A percentile compares a stretch with the other conserved stretches of the same genome.
phyloP scores from a whole-genome alignment of 1,140 invertebrate genomes.

The Drosophila kurseongensis region DNA sequence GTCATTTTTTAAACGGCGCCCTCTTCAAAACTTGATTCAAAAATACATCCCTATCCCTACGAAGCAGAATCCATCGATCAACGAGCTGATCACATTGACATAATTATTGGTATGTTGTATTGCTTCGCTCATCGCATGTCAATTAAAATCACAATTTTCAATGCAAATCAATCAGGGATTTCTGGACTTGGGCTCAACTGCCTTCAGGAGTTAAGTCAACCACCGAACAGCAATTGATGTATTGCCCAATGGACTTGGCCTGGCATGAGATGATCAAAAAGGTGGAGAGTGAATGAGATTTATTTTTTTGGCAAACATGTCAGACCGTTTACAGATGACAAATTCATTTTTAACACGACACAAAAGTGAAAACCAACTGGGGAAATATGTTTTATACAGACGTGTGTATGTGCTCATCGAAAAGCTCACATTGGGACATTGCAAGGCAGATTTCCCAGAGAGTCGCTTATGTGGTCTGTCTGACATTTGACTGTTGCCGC shows the following conservation, averaged over 20 bases:
- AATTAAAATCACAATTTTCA: conserved; percentile 67
- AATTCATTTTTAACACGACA: conserved; percentile 83
- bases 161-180: conserved; percentile 82
- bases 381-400: conserved; percentile 24
- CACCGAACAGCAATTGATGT: conserved; percentile 68
- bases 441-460: conserved; percentile 60
- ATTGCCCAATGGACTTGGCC: conserved; percentile 50
- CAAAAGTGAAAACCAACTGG: conserved; percentile 62
- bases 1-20: too few species aligned
- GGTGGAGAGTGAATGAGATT: conserved; percentile 40
- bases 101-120: conserved; percentile 66
- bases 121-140: conserved; percentile 52
- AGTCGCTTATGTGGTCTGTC: conserved; percentile 28
- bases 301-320: conserved; percentile 75
- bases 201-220: conserved; percentile 25
- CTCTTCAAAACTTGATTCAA: background rate
- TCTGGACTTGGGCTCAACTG: conserved; percentile 27
- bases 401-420: conserved; percentile 48
- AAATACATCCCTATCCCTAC: background rate
- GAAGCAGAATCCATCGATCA: conserved; percentile 57
- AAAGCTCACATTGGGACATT: conserved; percentile 66
- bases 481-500: conserved; percentile 47
- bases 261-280: conserved; percentile 25
- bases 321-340: conserved; percentile 82
- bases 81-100: conserved; percentile 52